Base-by-base conservation (phyloP, 2,113 vertebrate genomes). In the Macrotus californicus region DNA sequence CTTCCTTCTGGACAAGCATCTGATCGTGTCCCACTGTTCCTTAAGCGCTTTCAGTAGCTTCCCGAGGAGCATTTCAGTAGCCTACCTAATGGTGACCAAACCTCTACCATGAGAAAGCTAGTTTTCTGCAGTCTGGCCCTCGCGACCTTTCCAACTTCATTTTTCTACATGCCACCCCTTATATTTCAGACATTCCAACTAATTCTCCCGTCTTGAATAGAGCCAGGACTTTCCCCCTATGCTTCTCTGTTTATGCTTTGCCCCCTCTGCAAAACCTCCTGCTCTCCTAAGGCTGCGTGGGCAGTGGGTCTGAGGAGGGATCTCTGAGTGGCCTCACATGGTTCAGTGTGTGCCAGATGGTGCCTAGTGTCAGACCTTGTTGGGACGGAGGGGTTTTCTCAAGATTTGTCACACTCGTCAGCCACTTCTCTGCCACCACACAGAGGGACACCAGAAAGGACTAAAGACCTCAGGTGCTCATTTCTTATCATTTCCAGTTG, bases 311-410 rank as follows among this genome's bases (percentile, higher is more conserved):
- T 31, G 3, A 41, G 87, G 14, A 76, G 9, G 19, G 24, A 19
- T 22, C 7, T 41, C 4, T 24, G 6, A 4, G 16, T n/a, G 50
- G 75, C 43, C 36, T 2, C 2, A 2, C 0, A 0, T 2, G 50
- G 46, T 67, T 15, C 69, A 15, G 6, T 15, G 59, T 29, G 0
- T 5, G 8, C 64, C 64, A 8, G 14, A 9, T n/a, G 5, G 21
- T 21, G 3, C 56, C 48, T 80, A 18, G 19, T 59, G 76, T 7
- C 72, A 52, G 56, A 26, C 36, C 34, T 80, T 7, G 3, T 26
- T 24, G 39, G 50, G 46, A 13, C 19, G 12, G 34, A 54, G 12
- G 12, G 36, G 5, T 3, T 24, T 48, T 76, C 86, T 86, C n/a
- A 46, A 11, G 18, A 24, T 24, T 1, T 15, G 26, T n/a, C 54